phyloP scores from a whole-genome alignment of 2,888 invertebrate species.

The Ornithoptera alexandrae region DNA sequence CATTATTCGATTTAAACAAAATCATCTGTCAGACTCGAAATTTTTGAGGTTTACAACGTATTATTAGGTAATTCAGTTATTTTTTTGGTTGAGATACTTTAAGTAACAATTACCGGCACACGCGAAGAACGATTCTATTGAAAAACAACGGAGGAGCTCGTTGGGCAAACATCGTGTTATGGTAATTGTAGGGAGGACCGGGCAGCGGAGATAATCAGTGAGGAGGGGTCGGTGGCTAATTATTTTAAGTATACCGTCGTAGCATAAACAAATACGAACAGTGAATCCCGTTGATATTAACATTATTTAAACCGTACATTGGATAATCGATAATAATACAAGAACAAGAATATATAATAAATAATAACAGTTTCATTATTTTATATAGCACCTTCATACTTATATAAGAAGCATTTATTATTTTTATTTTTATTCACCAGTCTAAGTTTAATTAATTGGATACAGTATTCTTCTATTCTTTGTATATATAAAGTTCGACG shows the following conservation, averaged over 20 bases:
- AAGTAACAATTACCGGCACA: conserved; percentile 18
- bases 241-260: conserved; percentile 26
- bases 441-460: too few relatives aligned
- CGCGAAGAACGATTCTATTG: conserved; percentile 40
- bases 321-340: background rate
- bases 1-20: background rate
- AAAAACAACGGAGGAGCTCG: conserved; percentile 50
- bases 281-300: conserved; percentile 13
- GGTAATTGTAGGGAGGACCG: conserved; percentile 52
- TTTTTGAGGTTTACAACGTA: conserved; percentile 1
- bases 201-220: conserved; percentile 17
- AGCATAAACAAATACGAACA: conserved; percentile 24
- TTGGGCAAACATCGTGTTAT: conserved; percentile 59
- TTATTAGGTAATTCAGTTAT: conserved; percentile 18
- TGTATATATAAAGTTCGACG: too few relatives aligned
- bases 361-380: too few relatives aligned
- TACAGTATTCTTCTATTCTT: too few relatives aligned
- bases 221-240: conserved; percentile 20
- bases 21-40: background rate
- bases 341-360: too few relatives aligned
- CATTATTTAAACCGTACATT: conserved; percentile 6
- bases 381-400: too few relatives aligned
- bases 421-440: too few relatives aligned
- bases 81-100: conserved; percentile 5
- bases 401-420: too few relatives aligned